phyloP scores from a whole-genome alignment of 2,888 invertebrate species.

The Perithous albicinctus region DNA sequence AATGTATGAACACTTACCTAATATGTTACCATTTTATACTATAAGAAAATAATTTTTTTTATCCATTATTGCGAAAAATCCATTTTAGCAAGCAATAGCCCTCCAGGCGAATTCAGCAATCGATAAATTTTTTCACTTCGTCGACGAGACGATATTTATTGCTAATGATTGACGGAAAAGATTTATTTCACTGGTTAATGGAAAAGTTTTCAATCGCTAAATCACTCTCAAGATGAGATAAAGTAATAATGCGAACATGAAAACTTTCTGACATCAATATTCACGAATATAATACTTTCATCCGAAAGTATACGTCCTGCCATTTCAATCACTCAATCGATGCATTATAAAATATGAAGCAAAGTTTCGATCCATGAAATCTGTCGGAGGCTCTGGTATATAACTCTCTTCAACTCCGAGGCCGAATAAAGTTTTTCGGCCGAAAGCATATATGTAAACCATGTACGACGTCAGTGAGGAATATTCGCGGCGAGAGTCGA shows the following conservation, averaged over 20 bases:
- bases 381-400: not conserved
- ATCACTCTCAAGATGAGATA: not conserved
- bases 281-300: not conserved
- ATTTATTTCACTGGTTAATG: too few relatives aligned
- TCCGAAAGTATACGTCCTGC: not conserved
- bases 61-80: too few relatives aligned
- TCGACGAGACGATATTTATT: too few relatives aligned
- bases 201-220: not conserved
- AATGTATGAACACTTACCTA: too few relatives aligned
- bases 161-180: too few relatives aligned
- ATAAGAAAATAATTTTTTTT: too few relatives aligned
- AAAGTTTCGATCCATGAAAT: conserved; percentile 20
- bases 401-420: not conserved
- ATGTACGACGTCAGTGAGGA: conserved; percentile 11
- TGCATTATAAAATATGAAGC: conserved; percentile 19
- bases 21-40: too few relatives aligned
- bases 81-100: too few relatives aligned
- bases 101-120: too few relatives aligned
- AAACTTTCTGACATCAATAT: not conserved
- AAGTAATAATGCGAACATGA: not conserved
- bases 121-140: too few relatives aligned
- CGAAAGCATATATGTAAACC: not conserved
- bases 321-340: conserved; percentile 11
- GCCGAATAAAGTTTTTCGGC: conserved; percentile 16
- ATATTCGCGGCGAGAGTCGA: not conserved